Conservation (phyloP, 2,888 invertebrate species). For the Limnephilus rhombicus region DNA sequence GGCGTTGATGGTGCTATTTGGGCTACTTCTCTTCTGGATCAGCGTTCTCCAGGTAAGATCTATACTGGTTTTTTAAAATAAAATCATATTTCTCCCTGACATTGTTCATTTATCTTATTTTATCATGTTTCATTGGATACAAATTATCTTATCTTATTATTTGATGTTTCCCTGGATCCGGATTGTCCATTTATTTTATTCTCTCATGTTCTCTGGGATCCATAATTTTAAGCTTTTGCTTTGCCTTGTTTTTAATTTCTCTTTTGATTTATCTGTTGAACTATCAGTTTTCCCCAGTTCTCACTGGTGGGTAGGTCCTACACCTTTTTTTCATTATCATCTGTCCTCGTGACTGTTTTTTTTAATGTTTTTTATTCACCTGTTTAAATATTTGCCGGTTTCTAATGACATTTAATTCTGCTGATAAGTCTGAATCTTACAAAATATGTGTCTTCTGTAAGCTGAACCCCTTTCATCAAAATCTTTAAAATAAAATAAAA, state of each 20-base stretch:
- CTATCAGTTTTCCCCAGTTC: neutral
- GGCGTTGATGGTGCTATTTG: constrained; percentile 76
- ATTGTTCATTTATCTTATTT: neutral
- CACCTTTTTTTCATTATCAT: neutral
- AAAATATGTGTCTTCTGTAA: neutral
- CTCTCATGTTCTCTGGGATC: neutral
- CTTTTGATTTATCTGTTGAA: neutral
- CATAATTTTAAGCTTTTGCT: neutral
- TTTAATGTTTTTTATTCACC: neutral
- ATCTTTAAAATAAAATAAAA: neutral
- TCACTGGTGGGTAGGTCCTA: neutral
- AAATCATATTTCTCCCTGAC: neutral
- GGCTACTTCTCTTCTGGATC: constrained; percentile 69
- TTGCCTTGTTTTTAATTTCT: neutral
- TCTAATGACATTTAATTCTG: neutral
- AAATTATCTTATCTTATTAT: too few relatives aligned
- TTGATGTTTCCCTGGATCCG: neutral
- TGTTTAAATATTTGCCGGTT: neutral
- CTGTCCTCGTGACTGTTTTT: neutral
- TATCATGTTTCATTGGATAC: too few relatives aligned
- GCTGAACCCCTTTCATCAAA: neutral
- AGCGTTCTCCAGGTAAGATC: constrained; percentile 62
- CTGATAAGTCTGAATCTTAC: neutral
- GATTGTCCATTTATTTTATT: neutral
- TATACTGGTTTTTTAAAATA: neutral